Evolutionary conservation across 2,888 invertebrate species (phyloP).

Genomic region (Endotricha flammealis): DNA sequence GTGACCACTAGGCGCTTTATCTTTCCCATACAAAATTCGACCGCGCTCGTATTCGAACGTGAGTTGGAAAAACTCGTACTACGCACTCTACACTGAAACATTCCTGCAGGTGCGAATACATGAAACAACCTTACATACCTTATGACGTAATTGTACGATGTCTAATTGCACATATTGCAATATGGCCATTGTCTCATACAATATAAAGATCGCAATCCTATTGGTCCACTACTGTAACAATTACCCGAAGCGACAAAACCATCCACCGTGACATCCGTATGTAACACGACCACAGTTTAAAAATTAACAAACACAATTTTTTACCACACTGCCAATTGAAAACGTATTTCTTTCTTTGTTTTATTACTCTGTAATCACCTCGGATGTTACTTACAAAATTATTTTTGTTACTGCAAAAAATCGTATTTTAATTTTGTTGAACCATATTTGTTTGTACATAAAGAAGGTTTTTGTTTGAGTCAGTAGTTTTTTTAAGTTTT

Average conservation of each 20-base stretch:
- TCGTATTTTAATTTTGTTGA: neutral
- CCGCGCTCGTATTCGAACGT: too few species aligned
- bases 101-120: too few species aligned
- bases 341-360: slow-evolving; percentile 16
- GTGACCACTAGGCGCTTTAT: too few species aligned
- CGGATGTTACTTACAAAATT: slow-evolving; percentile 16
- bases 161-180: slow-evolving; percentile 6
- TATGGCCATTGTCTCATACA: slow-evolving; percentile 13
- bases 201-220: slow-evolving; percentile 20
- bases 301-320: neutral
- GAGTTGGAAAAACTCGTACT: too few species aligned
- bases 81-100: too few species aligned
- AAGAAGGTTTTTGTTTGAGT: neutral
- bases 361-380: slow-evolving; percentile 24
- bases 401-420: slow-evolving; percentile 10
- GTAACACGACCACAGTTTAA: slow-evolving; percentile 20
- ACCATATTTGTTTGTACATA: too few species aligned
- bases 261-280: slow-evolving; percentile 38
- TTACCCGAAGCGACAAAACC: slow-evolving; percentile 55
- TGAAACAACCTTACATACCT: too few species aligned
- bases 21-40: too few species aligned
- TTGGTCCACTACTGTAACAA: slow-evolving; percentile 37
- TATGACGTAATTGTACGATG: too few species aligned
- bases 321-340: slow-evolving; percentile 8
- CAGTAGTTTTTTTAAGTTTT: slow-evolving; percentile 3